phyloP scores from a whole-genome alignment of 1,140 invertebrate genomes.

The Zelostemma sp. region DNA sequence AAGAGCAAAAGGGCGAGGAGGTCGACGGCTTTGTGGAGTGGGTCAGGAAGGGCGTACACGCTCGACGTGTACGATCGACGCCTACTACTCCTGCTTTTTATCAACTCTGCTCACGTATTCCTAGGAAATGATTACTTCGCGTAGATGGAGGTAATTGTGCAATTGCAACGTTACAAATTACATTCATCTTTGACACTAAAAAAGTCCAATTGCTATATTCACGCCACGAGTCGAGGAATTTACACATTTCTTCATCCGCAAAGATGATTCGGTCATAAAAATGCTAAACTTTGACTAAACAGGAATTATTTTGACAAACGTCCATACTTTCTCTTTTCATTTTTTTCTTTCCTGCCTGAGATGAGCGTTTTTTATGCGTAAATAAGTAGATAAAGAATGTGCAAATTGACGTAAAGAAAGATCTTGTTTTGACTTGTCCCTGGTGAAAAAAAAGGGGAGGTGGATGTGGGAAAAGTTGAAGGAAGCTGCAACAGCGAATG shows the following conservation, averaged over 20 bases:
- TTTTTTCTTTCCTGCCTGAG: background rate
- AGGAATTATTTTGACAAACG: background rate
- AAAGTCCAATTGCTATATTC: too few relatives aligned
- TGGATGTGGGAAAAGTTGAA: slow-evolving; percentile 26
- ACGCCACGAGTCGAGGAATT: too few relatives aligned
- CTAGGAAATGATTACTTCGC: slow-evolving; percentile 5
- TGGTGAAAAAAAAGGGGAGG: slow-evolving; percentile 11
- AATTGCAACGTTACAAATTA: slow-evolving; percentile 5
- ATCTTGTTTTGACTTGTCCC: slow-evolving; percentile 23
- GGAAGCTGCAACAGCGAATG: slow-evolving; percentile 33
- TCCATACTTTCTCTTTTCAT: background rate
- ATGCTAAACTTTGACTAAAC: background rate
- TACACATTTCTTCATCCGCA: too few relatives aligned
- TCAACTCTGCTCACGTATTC: slow-evolving; percentile 3
- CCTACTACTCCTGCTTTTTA: slow-evolving; percentile 23
- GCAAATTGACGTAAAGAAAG: slow-evolving; percentile 6
- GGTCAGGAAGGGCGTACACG: slow-evolving; percentile 51
- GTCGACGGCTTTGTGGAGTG: slow-evolving; percentile 48
- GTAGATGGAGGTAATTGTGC: slow-evolving; percentile 1
- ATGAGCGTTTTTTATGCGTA: background rate
- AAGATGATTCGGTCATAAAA: background rate
- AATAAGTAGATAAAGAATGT: background rate
- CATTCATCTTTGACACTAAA: background rate
- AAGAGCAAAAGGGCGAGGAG: slow-evolving; percentile 30
- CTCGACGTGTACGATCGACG: slow-evolving; percentile 13